These are phyloP conservation scores for Hippocampus barbouri DNA, from an alignment of 2,113 vertebrate species.

Conservation along the genomic window DNA sequence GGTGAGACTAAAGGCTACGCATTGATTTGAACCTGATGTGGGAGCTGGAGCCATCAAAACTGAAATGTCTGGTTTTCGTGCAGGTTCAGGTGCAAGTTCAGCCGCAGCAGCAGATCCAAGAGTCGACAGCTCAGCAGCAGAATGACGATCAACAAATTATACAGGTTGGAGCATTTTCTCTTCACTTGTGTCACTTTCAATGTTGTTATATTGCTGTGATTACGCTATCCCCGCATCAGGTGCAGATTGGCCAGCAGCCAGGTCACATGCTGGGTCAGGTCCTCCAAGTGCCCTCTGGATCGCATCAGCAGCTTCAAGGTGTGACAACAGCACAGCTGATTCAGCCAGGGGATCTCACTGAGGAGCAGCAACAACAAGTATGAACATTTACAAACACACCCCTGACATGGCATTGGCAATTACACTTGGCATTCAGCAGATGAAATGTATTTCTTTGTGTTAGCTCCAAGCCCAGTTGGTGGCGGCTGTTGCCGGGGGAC, in stretches of 20 bases:
- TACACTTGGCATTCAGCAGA: neutral
- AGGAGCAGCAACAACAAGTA: constrained; percentile 95
- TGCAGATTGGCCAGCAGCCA: constrained; percentile 87
- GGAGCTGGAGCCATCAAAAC: neutral
- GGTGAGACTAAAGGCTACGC: constrained; percentile 64
- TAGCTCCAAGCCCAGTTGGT: constrained; percentile 94
- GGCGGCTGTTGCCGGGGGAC: constrained; percentile 81
- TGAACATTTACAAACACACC: neutral
- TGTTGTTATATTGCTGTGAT: neutral
- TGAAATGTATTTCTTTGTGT: constrained; percentile 6
- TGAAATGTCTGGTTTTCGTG: constrained; percentile 14
- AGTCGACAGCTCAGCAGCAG: constrained; percentile 71
- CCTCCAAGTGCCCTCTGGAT: constrained; percentile 80
- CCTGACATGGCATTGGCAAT: neutral
- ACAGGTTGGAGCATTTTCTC: constrained; percentile 64
- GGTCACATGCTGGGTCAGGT: constrained; percentile 83
- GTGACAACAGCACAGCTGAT: constrained; percentile 88
- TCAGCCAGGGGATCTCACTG: constrained; percentile 89
- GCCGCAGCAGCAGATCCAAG: constrained; percentile 72
- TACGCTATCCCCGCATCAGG: constrained; percentile 51
- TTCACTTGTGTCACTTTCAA: neutral
- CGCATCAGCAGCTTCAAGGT: constrained; percentile 88
- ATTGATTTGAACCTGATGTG: neutral
- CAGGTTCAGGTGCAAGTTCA: constrained; percentile 69
- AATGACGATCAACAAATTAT: constrained; percentile 91